Base-by-base conservation (phyloP, 2,113 vertebrate species). In the Anolis sagrei region DNA sequence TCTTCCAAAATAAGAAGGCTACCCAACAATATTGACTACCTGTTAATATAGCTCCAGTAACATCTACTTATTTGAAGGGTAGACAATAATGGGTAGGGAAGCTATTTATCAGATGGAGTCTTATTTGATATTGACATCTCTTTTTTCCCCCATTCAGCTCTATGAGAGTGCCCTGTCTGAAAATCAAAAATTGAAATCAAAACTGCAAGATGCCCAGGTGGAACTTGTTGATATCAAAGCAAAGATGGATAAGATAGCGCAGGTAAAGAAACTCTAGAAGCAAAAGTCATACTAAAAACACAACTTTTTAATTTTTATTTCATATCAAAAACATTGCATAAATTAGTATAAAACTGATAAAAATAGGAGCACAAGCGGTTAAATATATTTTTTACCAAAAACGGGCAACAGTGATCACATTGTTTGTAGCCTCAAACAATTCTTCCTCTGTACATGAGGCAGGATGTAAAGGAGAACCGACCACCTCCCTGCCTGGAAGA, bases 141-240 rank as follows among this genome's bases (percentile, higher is more conserved):
- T 36, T 80, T n/a, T 74, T 51, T 34, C 51, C 58, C 6, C 27
- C 0, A 87, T 76, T 23, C 93, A 99, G 98, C 95, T 99, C 69
- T 99, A 99, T 0, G 97, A 98, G 88, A 97, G 97, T 0, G 98
- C 98, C 74, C 93, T 98, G 93, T 95, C 97, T 0, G 98, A 99
- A 94, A 99, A 99, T 82, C 98, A 98, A 80, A 98, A 97, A 86
- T 96, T 99, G 76, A 99, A 99, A 93, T 96, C 97, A 23, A 97
- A 97, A 87, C 95, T 99, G 89, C 96, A 98, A 76, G 97, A 99
- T 93, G 98, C 98, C 85, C 98, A 99, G 90, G 94, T 97, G 5
- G 98, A 99, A 89, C 94, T 99, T 73, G 93, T 95, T 1, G 98
- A 97, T 78, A 95, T 99, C 74, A 98, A 98, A 49, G 91, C 96